Conservation (phyloP, 2,888 invertebrate species). For the Copidosoma aretas region DNA sequence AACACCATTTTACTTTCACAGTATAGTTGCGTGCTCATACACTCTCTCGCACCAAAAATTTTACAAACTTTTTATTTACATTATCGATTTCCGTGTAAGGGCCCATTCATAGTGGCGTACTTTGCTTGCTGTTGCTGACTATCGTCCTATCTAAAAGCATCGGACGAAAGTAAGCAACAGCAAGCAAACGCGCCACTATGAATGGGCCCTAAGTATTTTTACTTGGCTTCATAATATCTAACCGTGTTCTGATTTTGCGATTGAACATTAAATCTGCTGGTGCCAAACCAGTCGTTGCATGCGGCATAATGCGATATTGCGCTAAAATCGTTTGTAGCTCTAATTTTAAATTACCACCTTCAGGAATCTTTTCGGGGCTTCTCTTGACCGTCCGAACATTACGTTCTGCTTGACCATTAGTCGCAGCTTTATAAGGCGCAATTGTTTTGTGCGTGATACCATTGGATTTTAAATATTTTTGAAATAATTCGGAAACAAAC, state of each 20-base stretch:
- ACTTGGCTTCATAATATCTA: background rate
- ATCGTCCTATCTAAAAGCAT: no score
- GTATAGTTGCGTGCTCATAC: no score
- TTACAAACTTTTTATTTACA: no score
- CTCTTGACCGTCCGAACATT: conserved; percentile 27
- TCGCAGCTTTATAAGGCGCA: conserved; percentile 33
- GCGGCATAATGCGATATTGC: background rate
- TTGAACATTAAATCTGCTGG: background rate
- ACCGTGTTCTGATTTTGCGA: background rate
- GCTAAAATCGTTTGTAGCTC: background rate
- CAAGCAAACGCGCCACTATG: no score
- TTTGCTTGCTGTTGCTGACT: no score
- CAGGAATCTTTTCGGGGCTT: background rate
- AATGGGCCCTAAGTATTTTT: background rate
- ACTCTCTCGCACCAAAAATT: no score
- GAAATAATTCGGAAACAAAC: conserved; percentile 27
- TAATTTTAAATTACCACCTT: background rate
- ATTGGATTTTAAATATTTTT: background rate
- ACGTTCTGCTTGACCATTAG: conserved; percentile 33
- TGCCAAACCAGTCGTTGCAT: background rate
- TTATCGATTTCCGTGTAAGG: no score
- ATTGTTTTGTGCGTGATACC: conserved; percentile 24
- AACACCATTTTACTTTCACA: no score
- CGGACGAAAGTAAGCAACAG: no score
- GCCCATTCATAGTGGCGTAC: no score